A percentile compares a stretch with the other conserved stretches of the same genome.
phyloP scores from a whole-genome alignment of 2,797 vertebrate genomes.

The Rhinophrynus dorsalis region DNA sequence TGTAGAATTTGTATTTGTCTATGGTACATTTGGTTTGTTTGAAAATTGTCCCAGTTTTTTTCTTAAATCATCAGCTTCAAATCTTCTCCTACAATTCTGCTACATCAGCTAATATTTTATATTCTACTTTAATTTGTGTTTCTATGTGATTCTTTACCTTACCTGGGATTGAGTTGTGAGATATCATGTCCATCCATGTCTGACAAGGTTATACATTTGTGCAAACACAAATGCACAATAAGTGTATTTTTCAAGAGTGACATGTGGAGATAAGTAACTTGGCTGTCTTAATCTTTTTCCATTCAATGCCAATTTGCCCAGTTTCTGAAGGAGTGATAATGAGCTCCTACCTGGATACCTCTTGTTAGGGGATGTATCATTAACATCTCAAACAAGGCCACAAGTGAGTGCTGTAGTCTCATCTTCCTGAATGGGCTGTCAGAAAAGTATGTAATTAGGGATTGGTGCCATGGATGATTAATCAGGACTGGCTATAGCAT shows the following conservation, averaged over 20 bases:
- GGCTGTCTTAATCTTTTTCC: slow-evolving; percentile 16
- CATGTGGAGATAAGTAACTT: slow-evolving; percentile 11
- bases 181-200: no score
- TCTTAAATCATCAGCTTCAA: no score
- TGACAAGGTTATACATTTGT: not conserved
- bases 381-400: slow-evolving; percentile 21
- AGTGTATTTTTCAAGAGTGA: slow-evolving; percentile 26
- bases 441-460: slow-evolving; percentile 19
- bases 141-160: no score
- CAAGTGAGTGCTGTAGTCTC: not conserved
- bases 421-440: not conserved
- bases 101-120: no score
- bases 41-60: no score
- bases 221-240: not conserved
- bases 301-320: slow-evolving; percentile 19
- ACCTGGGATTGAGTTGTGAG: no score
- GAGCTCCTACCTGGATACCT: slow-evolving; percentile 21
- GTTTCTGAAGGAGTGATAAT: slow-evolving; percentile 18
- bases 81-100: no score
- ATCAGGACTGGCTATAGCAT: slow-evolving; percentile 20
- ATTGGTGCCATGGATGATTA: slow-evolving; percentile 13
- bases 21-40: no score
- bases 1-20: no score
- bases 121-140: no score
- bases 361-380: slow-evolving; percentile 32